Conservation (phyloP, 2,113 vertebrate species). For the Ceyx cyanopectus region DNA sequence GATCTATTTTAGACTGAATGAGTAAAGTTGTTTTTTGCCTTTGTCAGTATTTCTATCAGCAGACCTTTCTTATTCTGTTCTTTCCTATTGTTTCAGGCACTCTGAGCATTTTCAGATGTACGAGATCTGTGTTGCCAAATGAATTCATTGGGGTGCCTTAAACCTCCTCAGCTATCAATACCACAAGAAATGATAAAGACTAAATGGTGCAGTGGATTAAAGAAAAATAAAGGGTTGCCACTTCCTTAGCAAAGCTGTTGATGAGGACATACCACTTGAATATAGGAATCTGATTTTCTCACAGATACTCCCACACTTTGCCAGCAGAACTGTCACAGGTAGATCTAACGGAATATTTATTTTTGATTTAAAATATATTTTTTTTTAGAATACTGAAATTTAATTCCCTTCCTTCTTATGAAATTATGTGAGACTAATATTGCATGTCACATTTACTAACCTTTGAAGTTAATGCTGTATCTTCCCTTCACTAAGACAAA, state of each 20-base stretch:
- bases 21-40: background rate
- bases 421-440: background rate
- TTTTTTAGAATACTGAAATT: background rate
- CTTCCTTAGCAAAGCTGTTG: background rate
- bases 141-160: background rate
- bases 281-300: constrained; percentile 30
- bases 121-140: background rate
- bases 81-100: constrained; percentile 8
- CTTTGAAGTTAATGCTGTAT: background rate
- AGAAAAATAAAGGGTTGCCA: background rate
- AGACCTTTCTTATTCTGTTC: background rate
- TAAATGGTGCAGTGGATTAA: background rate
- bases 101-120: background rate
- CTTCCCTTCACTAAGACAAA: background rate
- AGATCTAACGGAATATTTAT: background rate
- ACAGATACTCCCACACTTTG: constrained; percentile 3
- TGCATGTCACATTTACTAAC: background rate
- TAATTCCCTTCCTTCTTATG: background rate
- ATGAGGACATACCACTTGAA: background rate
- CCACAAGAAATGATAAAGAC: background rate
- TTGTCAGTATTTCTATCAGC: background rate
- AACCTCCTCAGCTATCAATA: background rate
- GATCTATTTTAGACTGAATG: background rate
- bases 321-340: background rate
- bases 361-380: background rate